Conservation (phyloP, 1,140 invertebrate genomes). For the Drosophila fuyamai region DNA sequence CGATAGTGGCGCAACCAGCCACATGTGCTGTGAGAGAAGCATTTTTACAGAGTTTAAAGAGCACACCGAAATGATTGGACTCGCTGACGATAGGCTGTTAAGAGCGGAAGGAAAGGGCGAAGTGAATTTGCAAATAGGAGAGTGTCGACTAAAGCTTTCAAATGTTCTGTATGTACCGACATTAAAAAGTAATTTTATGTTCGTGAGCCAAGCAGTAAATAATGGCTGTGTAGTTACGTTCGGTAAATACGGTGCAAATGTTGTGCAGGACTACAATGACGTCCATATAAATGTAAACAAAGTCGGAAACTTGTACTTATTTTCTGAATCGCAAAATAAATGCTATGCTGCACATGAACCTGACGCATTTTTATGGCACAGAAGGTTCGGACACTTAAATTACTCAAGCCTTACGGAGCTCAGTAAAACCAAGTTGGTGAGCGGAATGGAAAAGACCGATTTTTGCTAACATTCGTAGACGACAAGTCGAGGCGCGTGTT, state of each 20-base stretch:
- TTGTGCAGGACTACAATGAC: neutral
- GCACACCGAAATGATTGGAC: slow-evolving; percentile 2
- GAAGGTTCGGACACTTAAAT: no score
- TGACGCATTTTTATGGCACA: no score
- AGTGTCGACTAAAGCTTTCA: neutral
- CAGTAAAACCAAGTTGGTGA: no score
- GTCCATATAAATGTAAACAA: no score
- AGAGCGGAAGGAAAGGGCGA: neutral
- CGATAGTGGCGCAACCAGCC: neutral
- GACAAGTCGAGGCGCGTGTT: no score
- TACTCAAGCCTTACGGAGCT: no score
- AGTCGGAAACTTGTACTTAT: no score
- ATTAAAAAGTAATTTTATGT: neutral
- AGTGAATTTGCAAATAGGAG: neutral
- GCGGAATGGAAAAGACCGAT: no score
- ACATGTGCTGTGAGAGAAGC: neutral
- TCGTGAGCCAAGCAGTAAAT: neutral
- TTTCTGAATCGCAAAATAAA: no score
- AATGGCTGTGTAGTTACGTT: neutral
- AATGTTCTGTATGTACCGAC: neutral
- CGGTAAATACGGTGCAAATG: neutral
- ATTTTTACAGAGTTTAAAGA: neutral
- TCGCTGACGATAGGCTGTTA: neutral
- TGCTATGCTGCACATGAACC: no score
- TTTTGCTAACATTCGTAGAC: no score